Conservation (phyloP, 2,113 vertebrate genomes). For the Myanophis thanlyinensis region DNA sequence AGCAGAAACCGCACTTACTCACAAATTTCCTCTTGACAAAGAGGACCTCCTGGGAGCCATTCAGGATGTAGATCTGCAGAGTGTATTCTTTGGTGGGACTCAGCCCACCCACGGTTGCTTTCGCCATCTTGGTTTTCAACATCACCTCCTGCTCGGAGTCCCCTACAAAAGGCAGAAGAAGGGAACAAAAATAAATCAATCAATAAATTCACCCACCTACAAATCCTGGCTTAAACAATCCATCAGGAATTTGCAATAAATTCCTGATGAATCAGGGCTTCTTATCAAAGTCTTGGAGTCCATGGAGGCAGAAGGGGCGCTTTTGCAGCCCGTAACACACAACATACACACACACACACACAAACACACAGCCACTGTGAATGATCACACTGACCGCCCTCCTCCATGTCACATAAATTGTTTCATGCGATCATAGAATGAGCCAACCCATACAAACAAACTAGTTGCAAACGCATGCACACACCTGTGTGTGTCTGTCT, state of each 20-base stretch:
- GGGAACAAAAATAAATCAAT: constrained; percentile 26
- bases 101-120: constrained; percentile 87
- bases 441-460: background rate
- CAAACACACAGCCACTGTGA: background rate
- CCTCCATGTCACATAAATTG: no score
- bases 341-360: background rate
- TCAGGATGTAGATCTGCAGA: constrained; percentile 83
- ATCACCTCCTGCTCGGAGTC: constrained; percentile 88
- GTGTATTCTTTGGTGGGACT: constrained; percentile 85
- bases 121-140: constrained; percentile 87
- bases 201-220: background rate
- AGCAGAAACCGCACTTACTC: constrained; percentile 75
- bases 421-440: no score
- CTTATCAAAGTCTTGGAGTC: no score
- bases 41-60: constrained; percentile 78
- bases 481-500: background rate
- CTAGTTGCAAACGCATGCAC: no score
- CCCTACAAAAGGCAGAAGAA: constrained; percentile 64
- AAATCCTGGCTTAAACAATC: background rate
- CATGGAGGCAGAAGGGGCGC: background rate
- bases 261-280: no score
- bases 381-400: no score
- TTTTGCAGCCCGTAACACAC: background rate
- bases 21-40: constrained; percentile 88
- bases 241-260: background rate